A percentile compares a stretch with the other conserved stretches of the same genome.
These are phyloP conservation scores for Malurus melanocephalus DNA, from an alignment of 2,113 vertebrate species.

Conservation along the genomic window DNA sequence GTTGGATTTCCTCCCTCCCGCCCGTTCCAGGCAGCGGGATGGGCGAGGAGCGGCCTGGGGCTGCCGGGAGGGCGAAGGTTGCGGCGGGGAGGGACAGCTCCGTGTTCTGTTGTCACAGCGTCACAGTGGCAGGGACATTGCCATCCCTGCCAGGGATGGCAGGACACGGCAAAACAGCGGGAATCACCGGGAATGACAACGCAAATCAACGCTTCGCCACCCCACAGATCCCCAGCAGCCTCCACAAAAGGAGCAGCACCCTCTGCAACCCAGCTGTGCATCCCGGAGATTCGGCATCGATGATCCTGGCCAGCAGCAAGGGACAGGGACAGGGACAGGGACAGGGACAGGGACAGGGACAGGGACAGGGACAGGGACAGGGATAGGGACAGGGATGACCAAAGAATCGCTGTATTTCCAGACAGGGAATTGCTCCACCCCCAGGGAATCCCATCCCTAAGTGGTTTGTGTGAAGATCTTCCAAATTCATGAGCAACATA, in stretches of 20 bases:
- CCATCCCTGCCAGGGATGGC: rapidly evolving
- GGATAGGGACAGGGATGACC: not conserved
- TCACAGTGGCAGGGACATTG: not conserved
- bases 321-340: not conserved
- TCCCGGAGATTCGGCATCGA: rapidly evolving
- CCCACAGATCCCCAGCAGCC: rapidly evolving
- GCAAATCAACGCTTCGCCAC: rapidly evolving
- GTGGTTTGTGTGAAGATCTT: not conserved
- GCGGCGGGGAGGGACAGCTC: not conserved
- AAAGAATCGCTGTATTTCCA: not conserved
- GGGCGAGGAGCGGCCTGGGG: not conserved
- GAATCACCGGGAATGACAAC: rapidly evolving
- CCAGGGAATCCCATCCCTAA: not conserved
- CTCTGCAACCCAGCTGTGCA: not conserved
- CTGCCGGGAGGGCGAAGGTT: not conserved
- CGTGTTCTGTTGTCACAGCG: rapidly evolving
- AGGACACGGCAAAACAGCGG: rapidly evolving
- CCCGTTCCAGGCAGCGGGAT: not conserved
- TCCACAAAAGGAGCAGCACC: not conserved
- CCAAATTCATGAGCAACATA: not conserved
- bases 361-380: not conserved
- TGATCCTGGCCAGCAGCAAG: not conserved
- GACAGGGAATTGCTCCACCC: not conserved
- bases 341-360: not conserved
- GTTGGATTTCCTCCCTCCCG: not conserved